Conservation (phyloP, 2,113 vertebrate species). For the Xyrauchen texanus region DNA sequence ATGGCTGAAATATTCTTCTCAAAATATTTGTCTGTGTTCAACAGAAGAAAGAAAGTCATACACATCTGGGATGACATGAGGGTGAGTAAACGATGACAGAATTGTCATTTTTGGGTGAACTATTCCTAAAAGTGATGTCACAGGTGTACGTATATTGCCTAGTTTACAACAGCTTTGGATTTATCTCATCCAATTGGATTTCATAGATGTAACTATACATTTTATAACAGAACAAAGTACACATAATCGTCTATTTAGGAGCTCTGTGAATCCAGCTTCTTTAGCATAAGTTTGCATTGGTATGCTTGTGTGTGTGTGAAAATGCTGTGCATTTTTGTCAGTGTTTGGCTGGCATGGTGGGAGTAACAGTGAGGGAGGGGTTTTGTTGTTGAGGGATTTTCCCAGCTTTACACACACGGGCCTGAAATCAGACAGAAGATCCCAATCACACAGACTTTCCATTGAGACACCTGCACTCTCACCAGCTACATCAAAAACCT, state of each 20-base stretch:
- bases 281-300: neutral
- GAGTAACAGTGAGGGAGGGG: constrained; percentile 37
- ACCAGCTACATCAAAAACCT: constrained; percentile 35
- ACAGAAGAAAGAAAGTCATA: too few relatives aligned
- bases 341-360: constrained; percentile 40
- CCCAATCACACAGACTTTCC: constrained; percentile 23
- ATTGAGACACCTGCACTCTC: constrained; percentile 54
- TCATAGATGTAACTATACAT: neutral
- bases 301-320: constrained; percentile 9
- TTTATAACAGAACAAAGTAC: neutral
- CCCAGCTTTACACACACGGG: constrained; percentile 50
- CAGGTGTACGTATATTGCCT: too few relatives aligned
- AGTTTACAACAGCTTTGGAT: too few relatives aligned
- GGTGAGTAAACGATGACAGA: too few relatives aligned
- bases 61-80: too few relatives aligned
- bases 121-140: too few relatives aligned
- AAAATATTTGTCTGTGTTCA: too few relatives aligned
- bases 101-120: too few relatives aligned
- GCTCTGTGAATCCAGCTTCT: constrained; percentile 25
- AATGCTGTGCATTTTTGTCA: constrained; percentile 8
- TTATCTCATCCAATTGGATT: too few relatives aligned
- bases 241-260: neutral
- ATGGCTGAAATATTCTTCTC: too few relatives aligned
- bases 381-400: constrained; percentile 57
- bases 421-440: constrained; percentile 42